Base-by-base conservation (phyloP, 2,888 invertebrate species). In the Orgyia antiqua region DNA sequence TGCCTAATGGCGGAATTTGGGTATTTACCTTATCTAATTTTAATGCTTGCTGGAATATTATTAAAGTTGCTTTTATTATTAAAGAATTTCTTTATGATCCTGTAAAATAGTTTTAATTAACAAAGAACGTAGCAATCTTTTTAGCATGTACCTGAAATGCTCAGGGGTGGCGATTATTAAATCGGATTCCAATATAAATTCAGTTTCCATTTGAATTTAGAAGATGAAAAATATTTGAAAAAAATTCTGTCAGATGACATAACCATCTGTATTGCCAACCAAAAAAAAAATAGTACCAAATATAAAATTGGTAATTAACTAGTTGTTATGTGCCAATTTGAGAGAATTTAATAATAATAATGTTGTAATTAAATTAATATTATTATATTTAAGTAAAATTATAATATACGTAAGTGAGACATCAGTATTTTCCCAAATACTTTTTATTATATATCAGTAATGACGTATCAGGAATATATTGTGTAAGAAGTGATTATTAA, bases 321-420 rank as follows among this genome's bases (percentile, higher is more conserved):
- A 59, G 59, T 61, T 51, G 49, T 58, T 60, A 68, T 58, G 75
- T 72, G 73, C 74, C 76, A 78, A 78, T 65, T 73, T 63, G 76
- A 79, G 70, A 77, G 77, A 78, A 78, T 78, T 80, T 82, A 76
- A 68, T 65, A 62, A 64, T 60, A 43, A 39, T 67, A 59, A 23
- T 27, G 24, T 23, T 17, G 17, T 24, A 10, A 41, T 24, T 43
- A 47, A 41, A 55, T 43, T 55, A 49, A 38, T 42, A 45, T 15
- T 4, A 41, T 12, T 24, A 19, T 36, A 33, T 20, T 13, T 52
- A 56, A 40, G 37, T 38, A 46, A 50, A 39, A 31, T 20, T 15
- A 26, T 2, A 46, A 44, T 39, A 44, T 39, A 42, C 39, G 31
- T 49, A 64, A 63, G 56, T 58, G 52, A 60, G 56, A 66, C 54